phyloP scores from a whole-genome alignment of 1,140 invertebrate species.

The Vanessa tameamea region DNA sequence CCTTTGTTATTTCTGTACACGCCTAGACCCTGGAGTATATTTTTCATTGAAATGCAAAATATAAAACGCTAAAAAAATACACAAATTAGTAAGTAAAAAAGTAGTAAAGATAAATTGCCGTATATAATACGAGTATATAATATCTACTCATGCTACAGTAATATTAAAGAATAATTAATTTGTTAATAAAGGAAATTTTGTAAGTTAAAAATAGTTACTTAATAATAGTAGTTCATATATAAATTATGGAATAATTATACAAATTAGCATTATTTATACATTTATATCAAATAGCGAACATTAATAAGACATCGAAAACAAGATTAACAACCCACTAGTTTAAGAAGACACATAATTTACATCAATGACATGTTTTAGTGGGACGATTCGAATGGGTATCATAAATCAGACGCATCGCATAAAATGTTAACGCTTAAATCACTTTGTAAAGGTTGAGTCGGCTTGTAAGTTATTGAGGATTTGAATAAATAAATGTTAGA shows the following conservation, averaged over 20 bases:
- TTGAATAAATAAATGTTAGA: background rate
- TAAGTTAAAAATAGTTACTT: too few species aligned
- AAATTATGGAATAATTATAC: background rate
- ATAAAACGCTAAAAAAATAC: background rate
- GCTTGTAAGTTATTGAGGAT: slow-evolving; percentile 5
- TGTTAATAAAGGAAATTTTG: too few species aligned
- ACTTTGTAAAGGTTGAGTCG: slow-evolving; percentile 42
- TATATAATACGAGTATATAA: too few species aligned
- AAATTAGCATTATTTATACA: slow-evolving; percentile 2
- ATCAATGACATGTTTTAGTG: slow-evolving; percentile 44
- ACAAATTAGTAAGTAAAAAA: background rate
- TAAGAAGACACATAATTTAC: slow-evolving; percentile 33
- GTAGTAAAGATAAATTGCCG: too few species aligned
- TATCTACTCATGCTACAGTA: background rate
- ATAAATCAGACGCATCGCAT: slow-evolving; percentile 55
- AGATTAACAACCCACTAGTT: slow-evolving; percentile 27
- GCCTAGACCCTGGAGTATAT: slow-evolving; percentile 16
- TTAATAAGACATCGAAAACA: slow-evolving; percentile 17
- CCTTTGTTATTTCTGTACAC: slow-evolving; percentile 22
- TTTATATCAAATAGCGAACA: background rate
- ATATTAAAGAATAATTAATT: background rate
- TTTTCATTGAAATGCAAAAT: slow-evolving; percentile 4
- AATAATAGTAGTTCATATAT: too few species aligned
- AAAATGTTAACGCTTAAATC: slow-evolving; percentile 55
- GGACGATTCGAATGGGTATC: slow-evolving; percentile 33